Base-by-base conservation (phyloP, 2,113 vertebrate species). In the Sapayoa aenigma region DNA sequence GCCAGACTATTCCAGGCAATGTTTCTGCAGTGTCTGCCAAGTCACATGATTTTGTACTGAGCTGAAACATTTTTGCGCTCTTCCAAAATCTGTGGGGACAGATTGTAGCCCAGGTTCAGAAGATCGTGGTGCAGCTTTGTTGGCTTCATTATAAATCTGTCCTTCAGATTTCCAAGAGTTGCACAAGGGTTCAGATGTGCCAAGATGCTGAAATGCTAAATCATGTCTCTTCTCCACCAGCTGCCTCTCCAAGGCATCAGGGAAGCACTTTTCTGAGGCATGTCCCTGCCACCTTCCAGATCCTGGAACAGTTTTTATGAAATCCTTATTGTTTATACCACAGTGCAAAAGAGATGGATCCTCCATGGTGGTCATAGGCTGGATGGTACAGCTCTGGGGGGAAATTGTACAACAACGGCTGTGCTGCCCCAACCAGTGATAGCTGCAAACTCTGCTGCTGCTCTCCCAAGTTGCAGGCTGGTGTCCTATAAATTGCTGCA, bases 21-120 rank as follows among this genome's bases (percentile, higher is more conserved):
- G 31, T 82, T 87, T 84, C 52, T 75, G 19, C 63, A 27, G 31
- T 65, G 74, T 39, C 58, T 91, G 91, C 84, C 73, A 87, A 94
- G 50, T 20, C 65, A 63, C 35, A 4, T 75, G 78, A 55, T 72
- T 79, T 90, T 79, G 27, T 78, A 47, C 58, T 1, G 25, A 90
- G 16, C 59, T 71, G 65, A 91, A 95, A 74, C 25, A 14, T 46
- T 30, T 82, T 78, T 33, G 53, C 82, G 56, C 81, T 80, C 52
- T 67, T 84, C n/a, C 39, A 78, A 68, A 58, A 44, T 59, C 80
- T 77, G 11, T 42, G 73, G n/a, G 59, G 42, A 92, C 76, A 93
- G 68, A 74, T 53, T 89, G 83, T 52, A 74, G 42, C 23, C 52
- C 42, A 59, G n/a, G 22, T 80, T 92, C 39, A 31, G 71, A 76